Evolutionary conservation across 2,113 vertebrate species (phyloP).

Genomic region (Pardalotus punctatus): DNA sequence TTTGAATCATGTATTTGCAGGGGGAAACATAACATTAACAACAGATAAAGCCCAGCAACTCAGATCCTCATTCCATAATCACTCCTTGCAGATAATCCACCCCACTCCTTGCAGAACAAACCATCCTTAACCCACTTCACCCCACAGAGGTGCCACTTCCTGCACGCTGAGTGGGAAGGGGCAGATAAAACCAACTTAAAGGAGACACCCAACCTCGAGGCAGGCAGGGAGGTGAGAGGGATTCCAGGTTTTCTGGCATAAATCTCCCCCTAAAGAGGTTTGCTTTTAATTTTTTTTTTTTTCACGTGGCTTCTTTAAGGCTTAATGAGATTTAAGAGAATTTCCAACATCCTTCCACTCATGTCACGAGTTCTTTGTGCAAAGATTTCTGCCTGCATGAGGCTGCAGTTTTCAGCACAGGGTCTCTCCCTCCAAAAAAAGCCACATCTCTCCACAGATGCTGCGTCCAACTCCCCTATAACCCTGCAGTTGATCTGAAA

Average conservation of each 20-base stretch:
- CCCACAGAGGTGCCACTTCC: background rate
- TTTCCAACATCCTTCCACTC: background rate
- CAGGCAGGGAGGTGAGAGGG: background rate
- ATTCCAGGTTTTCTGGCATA: background rate
- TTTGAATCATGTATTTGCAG: background rate
- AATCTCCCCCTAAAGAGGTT: conserved; percentile 12
- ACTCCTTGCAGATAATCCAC: background rate
- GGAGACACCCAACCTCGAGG: background rate
- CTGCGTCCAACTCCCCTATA: background rate
- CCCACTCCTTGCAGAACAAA: background rate
- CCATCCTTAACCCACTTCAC: background rate
- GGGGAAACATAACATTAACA: background rate
- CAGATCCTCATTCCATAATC: background rate
- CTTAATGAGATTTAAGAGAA: background rate
- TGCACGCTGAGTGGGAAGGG: rapidly evolving
- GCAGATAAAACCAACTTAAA: background rate
- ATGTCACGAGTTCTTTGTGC: rapidly evolving
- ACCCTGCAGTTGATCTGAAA: background rate
- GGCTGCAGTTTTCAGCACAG: background rate
- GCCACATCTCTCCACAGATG: background rate
- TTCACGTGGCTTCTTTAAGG: background rate
- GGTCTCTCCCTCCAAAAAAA: background rate
- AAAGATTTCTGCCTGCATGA: background rate
- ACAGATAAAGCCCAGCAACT: background rate
- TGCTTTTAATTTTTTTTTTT: background rate